Evolutionary conservation across 2,888 invertebrate genomes (phyloP), one percentile per base, ranked within the genome.

Genomic region (Archaeoteleia sp.): DNA sequence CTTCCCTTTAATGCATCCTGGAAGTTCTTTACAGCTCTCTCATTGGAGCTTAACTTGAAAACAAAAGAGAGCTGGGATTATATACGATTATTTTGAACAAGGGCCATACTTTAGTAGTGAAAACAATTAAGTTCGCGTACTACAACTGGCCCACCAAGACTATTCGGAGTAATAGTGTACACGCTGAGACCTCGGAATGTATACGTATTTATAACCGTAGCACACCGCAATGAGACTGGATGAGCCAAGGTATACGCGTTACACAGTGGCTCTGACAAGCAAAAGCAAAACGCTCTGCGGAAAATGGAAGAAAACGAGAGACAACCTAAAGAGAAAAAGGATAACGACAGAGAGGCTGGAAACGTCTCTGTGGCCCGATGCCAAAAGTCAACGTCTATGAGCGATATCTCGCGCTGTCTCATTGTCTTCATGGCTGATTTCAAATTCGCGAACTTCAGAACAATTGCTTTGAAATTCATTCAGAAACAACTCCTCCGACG

Each of bases 141-240:
- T n/a, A n/a, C n/a, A n/a, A n/a, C n/a, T n/a, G n/a, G n/a, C n/a
- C n/a, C n/a, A n/a, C 30, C 32, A 7, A 32, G 25, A 9, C 15
- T 5, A 12, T 37, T 35, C 8, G 15, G 20, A 3, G 32, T 35
- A n/a, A n/a, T 9, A 34, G 37, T 17, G 23, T n/a, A 23, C 2
- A 51, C 39, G 12, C 14, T 9, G 29, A 42, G 54, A 32, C 17
- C 27, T 27, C 32, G 53, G 45, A 60, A 60, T 43, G 45, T 46
- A 57, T 40, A 63, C 54, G 68, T 72, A 71, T 74, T 72, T 74
- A 72, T 72, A 74, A 70, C 61, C 40, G 67, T 65, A 69, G 66
- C 63, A 65, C 65, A 61, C 48, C 62, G 66, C 63, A 67, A 69
- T 65, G 65, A 72, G 70, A 60, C 63, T 61, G 71, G 71, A 69